Evolutionary conservation across 2,113 vertebrate genomes (phyloP), one percentile per base, ranked within the genome.

Genomic region (Dipodomys stephensi): DNA sequence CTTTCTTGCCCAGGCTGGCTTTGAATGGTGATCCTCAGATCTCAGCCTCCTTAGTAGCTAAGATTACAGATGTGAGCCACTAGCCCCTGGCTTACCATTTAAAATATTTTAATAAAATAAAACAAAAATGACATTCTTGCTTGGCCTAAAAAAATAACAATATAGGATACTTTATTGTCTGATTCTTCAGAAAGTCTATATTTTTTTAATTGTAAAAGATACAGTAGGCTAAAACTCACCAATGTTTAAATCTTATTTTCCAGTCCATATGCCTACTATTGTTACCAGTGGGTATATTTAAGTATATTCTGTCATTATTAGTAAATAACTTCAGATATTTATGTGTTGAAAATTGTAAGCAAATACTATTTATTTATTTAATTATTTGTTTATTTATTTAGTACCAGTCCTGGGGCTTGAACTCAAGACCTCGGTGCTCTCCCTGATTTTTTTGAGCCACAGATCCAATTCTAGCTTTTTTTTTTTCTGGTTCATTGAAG

Each of bases 171-270:
- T 85, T 95, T 94, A 68, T 82, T 88, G 4, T 90, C 64, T 91
- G 28, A 27, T 90, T 72, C 62, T 77, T 35, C 25, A 96, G 65
- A 6, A 92, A 91, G 35, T 39, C 84, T 92, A 85, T 13, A 83
- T 92, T 87, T 94, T 87, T 87, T 57, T 2, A 16, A 44, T 27
- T 35, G 1, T 78, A 53, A 88, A 87, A 76, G 25, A 74, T 18
- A 44, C 35, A 27, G 4, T 25, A 78, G 20, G 4, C 15, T 62
- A 23, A 53, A 92, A 86, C 46, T 13, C 35, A 89, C 65, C 22
- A 71, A 35, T 74, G 16, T 69, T 27, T 89, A 79, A 93, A 46
- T 72, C 4, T 65, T 87, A 23, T 83, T 3, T 82, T 72, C 11
- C 13, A 88, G 64, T 39, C 64, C 16, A 96, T 1, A 69, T 25